Percentiles rank a stretch among this genome's conserved stretches.
phyloP scores from a whole-genome alignment of 2,888 invertebrate genomes.

The Xylocampa areola region DNA sequence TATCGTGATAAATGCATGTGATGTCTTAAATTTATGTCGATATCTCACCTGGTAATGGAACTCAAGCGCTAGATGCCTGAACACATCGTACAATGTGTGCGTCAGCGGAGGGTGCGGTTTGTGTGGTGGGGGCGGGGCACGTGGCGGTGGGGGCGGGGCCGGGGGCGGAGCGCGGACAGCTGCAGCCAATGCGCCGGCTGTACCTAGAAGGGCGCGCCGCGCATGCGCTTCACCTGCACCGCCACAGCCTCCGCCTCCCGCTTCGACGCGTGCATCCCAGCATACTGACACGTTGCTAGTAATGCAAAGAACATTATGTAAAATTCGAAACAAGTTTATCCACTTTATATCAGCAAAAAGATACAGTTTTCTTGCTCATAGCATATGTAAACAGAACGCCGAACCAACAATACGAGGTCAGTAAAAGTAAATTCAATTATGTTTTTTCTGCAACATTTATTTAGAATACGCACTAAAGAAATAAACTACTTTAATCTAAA shows the following conservation, averaged over 20 bases:
- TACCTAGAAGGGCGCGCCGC: constrained; percentile 92
- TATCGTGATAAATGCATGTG: too few relatives aligned
- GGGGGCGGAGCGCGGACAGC: constrained; percentile 74
- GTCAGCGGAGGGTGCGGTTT: constrained; percentile 75
- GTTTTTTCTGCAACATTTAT: too few relatives aligned
- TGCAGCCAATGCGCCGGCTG: constrained; percentile 89
- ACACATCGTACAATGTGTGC: constrained; percentile 82
- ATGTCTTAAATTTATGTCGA: neutral
- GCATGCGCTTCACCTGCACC: constrained; percentile 95
- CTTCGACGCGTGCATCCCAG: constrained; percentile 91
- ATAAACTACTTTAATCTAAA: too few relatives aligned
- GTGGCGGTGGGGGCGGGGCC: constrained; percentile 55
- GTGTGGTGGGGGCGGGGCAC: constrained; percentile 60
- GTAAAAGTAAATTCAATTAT: too few relatives aligned
- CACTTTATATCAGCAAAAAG: neutral
- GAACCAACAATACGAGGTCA: too few relatives aligned
- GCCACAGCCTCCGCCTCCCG: constrained; percentile 93
- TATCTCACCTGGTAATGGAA: constrained; percentile 79
- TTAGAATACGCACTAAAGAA: too few relatives aligned
- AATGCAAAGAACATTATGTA: neutral
- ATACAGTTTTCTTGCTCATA: too few relatives aligned
- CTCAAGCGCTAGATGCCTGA: constrained; percentile 87
- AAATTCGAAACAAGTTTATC: neutral
- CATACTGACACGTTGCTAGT: constrained; percentile 80
- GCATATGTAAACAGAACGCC: too few relatives aligned